Conservation (phyloP, 2,113 vertebrate species). For the Podiceps cristatus region DNA sequence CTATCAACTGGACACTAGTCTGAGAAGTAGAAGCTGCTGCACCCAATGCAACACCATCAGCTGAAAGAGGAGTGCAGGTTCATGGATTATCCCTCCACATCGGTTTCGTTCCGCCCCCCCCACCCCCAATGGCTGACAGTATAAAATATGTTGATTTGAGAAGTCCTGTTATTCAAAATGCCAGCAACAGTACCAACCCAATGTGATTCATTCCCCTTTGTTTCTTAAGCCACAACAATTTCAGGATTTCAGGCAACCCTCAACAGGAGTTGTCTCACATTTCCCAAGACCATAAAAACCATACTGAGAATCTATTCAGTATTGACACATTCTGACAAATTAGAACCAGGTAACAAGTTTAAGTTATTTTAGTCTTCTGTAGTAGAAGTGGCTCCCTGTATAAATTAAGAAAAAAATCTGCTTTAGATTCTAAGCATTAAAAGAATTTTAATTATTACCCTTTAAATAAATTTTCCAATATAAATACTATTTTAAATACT, state of each 20-base stretch:
- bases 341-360: background rate
- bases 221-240: background rate
- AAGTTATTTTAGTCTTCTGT: background rate
- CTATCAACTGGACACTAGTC: constrained; percentile 97
- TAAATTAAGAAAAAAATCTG: background rate
- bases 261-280: background rate
- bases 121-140: background rate
- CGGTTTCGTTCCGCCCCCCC: background rate
- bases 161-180: background rate
- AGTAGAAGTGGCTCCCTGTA: background rate
- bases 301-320: background rate
- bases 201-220: background rate
- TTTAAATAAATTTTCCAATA: background rate
- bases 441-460: background rate
- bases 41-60: constrained; percentile 95
- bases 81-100: background rate
- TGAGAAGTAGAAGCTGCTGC: constrained; percentile 99
- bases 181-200: background rate
- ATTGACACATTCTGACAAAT: background rate
- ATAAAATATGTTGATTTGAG: background rate
- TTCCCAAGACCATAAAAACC: background rate
- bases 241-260: background rate
- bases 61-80: constrained; percentile 71
- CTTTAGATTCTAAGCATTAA: background rate
- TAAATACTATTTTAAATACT: background rate